phyloP scores from a whole-genome alignment of 2,797 vertebrate species.

The Cichlasoma orientale region DNA sequence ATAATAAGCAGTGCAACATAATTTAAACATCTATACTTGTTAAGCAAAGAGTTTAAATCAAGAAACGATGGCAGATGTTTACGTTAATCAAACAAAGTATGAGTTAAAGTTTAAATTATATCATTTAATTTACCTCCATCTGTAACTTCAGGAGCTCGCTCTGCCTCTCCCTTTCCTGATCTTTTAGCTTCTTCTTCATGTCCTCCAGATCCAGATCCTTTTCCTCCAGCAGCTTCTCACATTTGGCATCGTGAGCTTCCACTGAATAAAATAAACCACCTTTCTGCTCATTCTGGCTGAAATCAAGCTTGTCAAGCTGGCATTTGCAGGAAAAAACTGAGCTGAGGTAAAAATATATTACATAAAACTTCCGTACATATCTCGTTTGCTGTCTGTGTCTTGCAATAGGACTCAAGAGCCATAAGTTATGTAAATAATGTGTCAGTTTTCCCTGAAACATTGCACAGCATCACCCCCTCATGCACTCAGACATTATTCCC shows the following conservation, averaged over 20 bases:
- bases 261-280: conserved; percentile 53
- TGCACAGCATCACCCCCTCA: not conserved
- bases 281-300: not conserved
- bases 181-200: conserved; percentile 83
- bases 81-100: not conserved
- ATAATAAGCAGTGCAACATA: not conserved
- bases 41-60: not conserved
- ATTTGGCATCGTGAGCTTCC: conserved; percentile 68
- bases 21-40: not conserved
- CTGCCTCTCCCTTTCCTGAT: conserved; percentile 88
- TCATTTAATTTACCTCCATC: conserved; percentile 84
- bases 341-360: not conserved
- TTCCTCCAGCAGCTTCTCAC: conserved; percentile 74
- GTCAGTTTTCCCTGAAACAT: not conserved
- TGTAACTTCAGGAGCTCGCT: conserved; percentile 90
- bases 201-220: conserved; percentile 84
- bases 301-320: not conserved
- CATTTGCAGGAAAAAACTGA: not conserved
- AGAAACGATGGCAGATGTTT: not conserved
- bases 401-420: not conserved
- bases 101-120: not conserved
- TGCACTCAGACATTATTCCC: not conserved
- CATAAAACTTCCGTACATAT: not conserved
- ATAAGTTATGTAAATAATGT: not conserved
- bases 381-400: not conserved